A percentile compares a stretch with the other conserved stretches of the same genome.
phyloP scores from a whole-genome alignment of 2,888 invertebrate species.

The Tolmerus cingulatus region DNA sequence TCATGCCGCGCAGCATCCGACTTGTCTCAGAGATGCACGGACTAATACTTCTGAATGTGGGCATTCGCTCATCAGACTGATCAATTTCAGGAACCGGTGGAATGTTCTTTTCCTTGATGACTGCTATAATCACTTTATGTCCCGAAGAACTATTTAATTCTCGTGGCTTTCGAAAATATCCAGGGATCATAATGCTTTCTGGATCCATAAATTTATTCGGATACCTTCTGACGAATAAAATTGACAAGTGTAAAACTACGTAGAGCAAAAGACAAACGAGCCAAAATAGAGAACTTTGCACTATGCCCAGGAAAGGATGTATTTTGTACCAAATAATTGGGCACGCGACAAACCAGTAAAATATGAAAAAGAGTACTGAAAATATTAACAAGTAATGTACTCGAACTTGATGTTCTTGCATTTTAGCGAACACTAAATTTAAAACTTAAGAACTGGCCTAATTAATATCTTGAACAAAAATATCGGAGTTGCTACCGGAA shows the following conservation, averaged over 20 bases:
- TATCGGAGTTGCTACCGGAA: not conserved
- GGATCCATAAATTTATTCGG: not conserved
- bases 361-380: constrained; percentile 52
- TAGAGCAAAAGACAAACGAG: constrained; percentile 21
- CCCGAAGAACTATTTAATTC: not conserved
- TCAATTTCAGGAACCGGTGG: not conserved
- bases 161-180: not conserved
- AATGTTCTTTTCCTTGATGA: not conserved
- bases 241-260: not conserved
- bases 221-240: not conserved
- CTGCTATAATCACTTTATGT: not conserved
- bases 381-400: not conserved
- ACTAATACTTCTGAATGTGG: not conserved
- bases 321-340: constrained; percentile 55
- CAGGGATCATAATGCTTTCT: not conserved
- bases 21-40: not conserved
- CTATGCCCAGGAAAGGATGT: not conserved
- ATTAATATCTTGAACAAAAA: not conserved
- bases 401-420: not conserved
- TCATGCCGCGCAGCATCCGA: not conserved
- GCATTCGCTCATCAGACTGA: not conserved
- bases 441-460: not conserved
- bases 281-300: constrained; percentile 35
- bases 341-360: constrained; percentile 60
- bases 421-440: not conserved